A percentile compares a stretch with the other conserved stretches of the same genome.
phyloP scores from a whole-genome alignment of 2,113 vertebrate genomes.

The Urocynchramus pylzowi region DNA sequence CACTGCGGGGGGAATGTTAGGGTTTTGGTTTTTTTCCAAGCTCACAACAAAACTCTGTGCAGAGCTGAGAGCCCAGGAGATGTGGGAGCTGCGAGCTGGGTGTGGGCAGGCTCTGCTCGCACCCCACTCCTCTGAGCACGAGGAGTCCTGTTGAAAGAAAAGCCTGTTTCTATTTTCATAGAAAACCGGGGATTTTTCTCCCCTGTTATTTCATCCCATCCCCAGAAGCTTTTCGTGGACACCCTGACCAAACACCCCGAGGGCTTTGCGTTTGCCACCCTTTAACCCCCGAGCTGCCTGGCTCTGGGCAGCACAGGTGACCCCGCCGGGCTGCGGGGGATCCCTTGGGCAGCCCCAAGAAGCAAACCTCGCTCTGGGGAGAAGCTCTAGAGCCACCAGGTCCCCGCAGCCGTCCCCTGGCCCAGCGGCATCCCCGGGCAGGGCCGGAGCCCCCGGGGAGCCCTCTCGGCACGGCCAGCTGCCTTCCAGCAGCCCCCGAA shows the following conservation, averaged over 20 bases:
- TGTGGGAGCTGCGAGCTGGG: rapidly evolving
- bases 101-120: not conserved
- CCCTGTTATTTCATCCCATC: not conserved
- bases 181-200: not conserved
- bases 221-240: not conserved
- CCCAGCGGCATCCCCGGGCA: not conserved
- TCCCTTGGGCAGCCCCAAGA: rapidly evolving
- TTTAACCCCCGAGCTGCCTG: not conserved
- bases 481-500: slow-evolving; percentile 41
- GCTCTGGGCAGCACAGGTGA: not conserved
- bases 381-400: not conserved
- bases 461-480: not conserved
- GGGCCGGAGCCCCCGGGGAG: not conserved
- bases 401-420: rapidly evolving
- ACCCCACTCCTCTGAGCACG: rapidly evolving
- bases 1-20: rapidly evolving
- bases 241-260: rapidly evolving
- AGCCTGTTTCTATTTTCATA: not conserved
- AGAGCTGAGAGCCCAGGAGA: not conserved
- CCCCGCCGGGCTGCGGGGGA: not conserved
- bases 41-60: rapidly evolving
- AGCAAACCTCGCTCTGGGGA: rapidly evolving
- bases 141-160: not conserved
- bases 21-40: not conserved
- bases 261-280: not conserved